phyloP scores from a whole-genome alignment of 2,113 vertebrate genomes.

The Gopherus flavomarginatus region DNA sequence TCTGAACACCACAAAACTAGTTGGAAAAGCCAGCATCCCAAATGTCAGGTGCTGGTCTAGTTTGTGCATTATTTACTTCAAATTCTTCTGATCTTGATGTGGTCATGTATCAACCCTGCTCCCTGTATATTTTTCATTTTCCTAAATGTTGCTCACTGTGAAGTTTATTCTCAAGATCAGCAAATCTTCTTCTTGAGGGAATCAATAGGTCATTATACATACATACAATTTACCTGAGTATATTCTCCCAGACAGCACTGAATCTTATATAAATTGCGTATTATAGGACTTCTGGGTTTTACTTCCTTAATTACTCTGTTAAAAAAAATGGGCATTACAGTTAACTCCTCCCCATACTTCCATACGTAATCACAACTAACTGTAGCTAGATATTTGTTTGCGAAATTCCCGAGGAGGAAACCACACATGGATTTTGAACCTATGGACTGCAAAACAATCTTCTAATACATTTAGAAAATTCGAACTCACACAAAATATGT shows the following conservation, averaged over 20 bases:
- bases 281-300: neutral
- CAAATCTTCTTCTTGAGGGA: neutral
- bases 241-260: neutral
- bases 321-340: neutral
- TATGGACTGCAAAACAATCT: neutral
- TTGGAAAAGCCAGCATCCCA: fast-evolving
- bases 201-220: neutral
- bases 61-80: neutral
- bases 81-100: neutral
- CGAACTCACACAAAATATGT: neutral
- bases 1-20: neutral
- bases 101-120: neutral
- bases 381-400: neutral
- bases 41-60: neutral
- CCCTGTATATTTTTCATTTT: neutral
- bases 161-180: neutral
- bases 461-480: neutral
- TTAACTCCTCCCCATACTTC: neutral
- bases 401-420: neutral
- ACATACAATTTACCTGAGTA: neutral
- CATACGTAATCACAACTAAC: neutral
- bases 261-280: neutral
- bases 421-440: neutral
- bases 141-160: neutral
- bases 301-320: neutral